These are phyloP conservation scores for Schizaphis graminum DNA, from an alignment of 2,888 invertebrate genomes.

Conservation along the genomic window DNA sequence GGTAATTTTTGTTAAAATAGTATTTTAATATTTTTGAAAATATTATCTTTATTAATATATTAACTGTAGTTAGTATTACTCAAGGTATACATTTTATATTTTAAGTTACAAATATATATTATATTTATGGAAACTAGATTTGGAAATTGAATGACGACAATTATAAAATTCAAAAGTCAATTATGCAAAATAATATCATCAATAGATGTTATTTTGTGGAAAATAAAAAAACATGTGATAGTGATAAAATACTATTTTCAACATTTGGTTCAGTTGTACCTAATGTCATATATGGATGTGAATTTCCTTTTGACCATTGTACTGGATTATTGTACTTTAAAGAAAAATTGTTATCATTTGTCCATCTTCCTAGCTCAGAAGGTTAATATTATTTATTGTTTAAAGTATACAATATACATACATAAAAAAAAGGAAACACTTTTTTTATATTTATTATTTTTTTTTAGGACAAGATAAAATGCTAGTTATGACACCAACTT, in stretches of 20 bases:
- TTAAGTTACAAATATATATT: not conserved
- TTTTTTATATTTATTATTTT: not conserved
- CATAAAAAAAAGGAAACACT: not conserved
- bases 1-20: conserved; percentile 18
- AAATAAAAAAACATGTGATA: not conserved
- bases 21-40: not conserved
- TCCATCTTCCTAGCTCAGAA: conserved; percentile 1
- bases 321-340: conserved; percentile 38
- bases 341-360: conserved; percentile 54
- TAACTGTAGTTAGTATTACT: not conserved
- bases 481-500: conserved; percentile 35
- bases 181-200: not conserved
- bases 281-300: conserved; percentile 44
- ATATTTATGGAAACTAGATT: conserved; percentile 35
- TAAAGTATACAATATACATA: not conserved
- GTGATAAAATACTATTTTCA: conserved; percentile 33
- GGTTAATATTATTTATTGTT: conserved; percentile 24
- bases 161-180: not conserved
- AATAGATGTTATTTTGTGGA: conserved; percentile 47
- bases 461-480: conserved; percentile 25
- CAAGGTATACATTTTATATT: not conserved
- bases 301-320: conserved; percentile 47
- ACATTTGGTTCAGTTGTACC: not conserved
- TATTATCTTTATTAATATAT: not conserved
- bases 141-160: conserved; percentile 29